phyloP scores from a whole-genome alignment of 2,888 invertebrate species.

The Napeogenes sylphis region DNA sequence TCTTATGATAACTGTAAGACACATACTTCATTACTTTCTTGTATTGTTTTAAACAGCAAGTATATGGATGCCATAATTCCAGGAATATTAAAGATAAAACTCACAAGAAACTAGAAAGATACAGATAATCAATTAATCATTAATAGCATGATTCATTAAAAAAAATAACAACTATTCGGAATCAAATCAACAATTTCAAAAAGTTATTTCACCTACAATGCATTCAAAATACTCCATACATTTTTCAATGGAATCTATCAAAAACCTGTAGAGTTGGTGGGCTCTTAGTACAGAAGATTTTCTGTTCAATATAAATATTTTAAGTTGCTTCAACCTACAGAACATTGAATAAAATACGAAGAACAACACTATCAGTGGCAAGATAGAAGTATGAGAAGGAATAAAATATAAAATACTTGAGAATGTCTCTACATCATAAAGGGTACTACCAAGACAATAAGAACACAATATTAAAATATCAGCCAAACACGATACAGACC shows the following conservation, averaged over 20 bases:
- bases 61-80: constrained; percentile 1
- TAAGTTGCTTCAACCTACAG: background rate
- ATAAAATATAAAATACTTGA: background rate
- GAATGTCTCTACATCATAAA: background rate
- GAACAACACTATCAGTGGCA: background rate
- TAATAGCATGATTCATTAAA: too few species aligned
- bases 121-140: background rate
- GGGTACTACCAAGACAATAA: background rate
- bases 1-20: background rate
- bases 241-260: background rate
- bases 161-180: background rate
- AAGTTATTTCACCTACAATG: background rate
- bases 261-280: constrained; percentile 1
- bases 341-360: background rate
- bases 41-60: background rate
- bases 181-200: background rate
- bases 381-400: background rate
- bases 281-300: background rate
- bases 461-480: background rate
- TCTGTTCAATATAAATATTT: background rate
- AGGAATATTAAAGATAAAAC: constrained; percentile 1
- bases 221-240: background rate
- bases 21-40: background rate
- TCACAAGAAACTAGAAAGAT: background rate
- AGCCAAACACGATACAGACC: background rate